Conservation (phyloP, 2,888 invertebrate species). For the Scaeva pyrastri region DNA sequence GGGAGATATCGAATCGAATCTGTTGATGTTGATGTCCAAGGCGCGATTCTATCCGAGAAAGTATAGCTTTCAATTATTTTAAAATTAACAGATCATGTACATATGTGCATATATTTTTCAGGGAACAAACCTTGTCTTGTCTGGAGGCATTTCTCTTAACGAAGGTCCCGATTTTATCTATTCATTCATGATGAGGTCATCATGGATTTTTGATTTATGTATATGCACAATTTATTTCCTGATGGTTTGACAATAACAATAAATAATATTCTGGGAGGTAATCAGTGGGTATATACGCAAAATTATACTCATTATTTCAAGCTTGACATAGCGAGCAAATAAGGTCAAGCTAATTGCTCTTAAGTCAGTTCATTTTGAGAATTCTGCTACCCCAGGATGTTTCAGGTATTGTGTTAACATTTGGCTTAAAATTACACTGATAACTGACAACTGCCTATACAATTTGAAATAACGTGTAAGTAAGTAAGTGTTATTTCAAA, state of each 20-base stretch:
- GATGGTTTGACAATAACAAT: background rate
- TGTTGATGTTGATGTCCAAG: conserved; percentile 41
- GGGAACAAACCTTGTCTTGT: conserved; percentile 54
- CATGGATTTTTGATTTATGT: background rate
- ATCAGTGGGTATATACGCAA: no score
- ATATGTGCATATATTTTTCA: conserved; percentile 51
- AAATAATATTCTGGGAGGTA: background rate
- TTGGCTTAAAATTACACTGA: no score
- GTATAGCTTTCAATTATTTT: conserved; percentile 62
- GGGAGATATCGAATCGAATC: conserved; percentile 58
- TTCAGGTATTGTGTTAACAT: no score
- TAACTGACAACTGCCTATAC: no score
- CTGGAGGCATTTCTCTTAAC: conserved; percentile 40
- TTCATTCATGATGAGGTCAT: conserved; percentile 29
- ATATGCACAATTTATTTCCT: background rate
- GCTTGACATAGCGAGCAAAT: no score
- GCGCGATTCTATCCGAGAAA: conserved; percentile 13
- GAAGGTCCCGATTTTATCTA: conserved; percentile 4
- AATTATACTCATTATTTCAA: no score
- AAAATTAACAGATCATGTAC: conserved; percentile 69
- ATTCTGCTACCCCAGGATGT: no score
- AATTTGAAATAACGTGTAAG: no score
- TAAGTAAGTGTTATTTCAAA: background rate
- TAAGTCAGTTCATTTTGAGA: no score
- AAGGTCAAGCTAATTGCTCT: no score